Conservation (phyloP, 2,113 vertebrate species). For the Arvicanthis niloticus region DNA sequence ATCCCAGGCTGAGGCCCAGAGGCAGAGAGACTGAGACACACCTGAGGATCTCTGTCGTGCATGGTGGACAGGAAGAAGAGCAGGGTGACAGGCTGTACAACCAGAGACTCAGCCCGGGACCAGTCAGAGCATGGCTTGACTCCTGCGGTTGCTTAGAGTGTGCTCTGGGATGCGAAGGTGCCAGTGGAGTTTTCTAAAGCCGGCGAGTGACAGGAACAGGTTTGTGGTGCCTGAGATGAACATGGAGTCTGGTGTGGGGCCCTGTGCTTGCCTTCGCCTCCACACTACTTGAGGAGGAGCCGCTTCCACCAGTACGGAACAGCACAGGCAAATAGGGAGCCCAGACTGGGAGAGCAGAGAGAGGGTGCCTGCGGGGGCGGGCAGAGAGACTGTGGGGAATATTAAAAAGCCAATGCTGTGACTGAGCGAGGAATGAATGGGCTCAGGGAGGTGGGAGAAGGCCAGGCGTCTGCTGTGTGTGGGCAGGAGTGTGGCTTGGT, state of each 20-base stretch:
- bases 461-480: not conserved
- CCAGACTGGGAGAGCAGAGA: not conserved
- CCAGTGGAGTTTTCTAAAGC: not conserved
- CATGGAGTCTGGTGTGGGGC: accelerated
- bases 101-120: not conserved
- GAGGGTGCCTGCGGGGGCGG: not conserved
- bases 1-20: not conserved
- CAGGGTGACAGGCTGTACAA: not conserved
- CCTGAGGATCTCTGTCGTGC: not conserved
- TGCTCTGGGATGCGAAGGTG: not conserved
- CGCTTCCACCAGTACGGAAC: not conserved
- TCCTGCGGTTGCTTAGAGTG: accelerated
- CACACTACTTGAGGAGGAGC: not conserved
- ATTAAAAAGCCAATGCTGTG: too few species aligned
- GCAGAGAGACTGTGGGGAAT: not conserved
- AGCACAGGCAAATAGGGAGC: not conserved
- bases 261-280: not conserved
- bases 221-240: not conserved
- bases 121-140: accelerated
- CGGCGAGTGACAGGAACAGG: not conserved
- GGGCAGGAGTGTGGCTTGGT: too few species aligned
- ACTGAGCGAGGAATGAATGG: not conserved
- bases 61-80: not conserved
- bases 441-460: not conserved
- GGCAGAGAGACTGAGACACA: not conserved